Evolutionary conservation across 2,797 vertebrate genomes (phyloP).

Genomic region (Sciurus vulgaris): DNA sequence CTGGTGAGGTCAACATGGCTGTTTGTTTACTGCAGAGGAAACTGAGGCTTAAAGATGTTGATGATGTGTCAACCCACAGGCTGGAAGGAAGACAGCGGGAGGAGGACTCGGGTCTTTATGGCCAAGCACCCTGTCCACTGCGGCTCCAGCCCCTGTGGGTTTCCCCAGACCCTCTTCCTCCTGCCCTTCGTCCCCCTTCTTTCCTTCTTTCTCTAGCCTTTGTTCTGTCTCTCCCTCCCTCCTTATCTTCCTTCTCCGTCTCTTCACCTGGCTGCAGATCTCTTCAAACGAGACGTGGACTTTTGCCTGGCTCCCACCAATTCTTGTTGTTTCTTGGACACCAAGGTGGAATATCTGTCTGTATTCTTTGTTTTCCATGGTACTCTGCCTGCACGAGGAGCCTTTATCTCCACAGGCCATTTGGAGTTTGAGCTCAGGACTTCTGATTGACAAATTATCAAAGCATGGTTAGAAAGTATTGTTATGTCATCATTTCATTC

Average conservation of each 20-base stretch:
- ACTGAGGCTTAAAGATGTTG: neutral
- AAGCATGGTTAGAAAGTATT: neutral
- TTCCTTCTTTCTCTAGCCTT: neutral
- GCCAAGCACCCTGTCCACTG: neutral
- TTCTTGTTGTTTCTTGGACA: accelerated
- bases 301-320: accelerated
- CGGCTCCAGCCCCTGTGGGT: neutral
- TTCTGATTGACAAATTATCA: neutral
- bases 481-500: too few species aligned
- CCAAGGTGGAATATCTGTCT: neutral
- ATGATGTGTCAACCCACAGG: neutral
- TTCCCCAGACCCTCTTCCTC: too few species aligned
- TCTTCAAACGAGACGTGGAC: neutral
- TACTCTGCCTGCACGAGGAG: neutral
- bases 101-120: neutral
- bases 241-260: accelerated
- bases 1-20: neutral
- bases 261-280: accelerated
- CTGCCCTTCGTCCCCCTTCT: neutral
- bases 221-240: neutral
- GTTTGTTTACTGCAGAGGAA: neutral
- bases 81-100: neutral
- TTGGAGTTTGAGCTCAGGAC: neutral
- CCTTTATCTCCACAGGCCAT: neutral
- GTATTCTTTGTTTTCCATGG: neutral